Evolutionary conservation across 2,113 vertebrate species (phyloP).

Genomic region (Solea senegalensis): DNA sequence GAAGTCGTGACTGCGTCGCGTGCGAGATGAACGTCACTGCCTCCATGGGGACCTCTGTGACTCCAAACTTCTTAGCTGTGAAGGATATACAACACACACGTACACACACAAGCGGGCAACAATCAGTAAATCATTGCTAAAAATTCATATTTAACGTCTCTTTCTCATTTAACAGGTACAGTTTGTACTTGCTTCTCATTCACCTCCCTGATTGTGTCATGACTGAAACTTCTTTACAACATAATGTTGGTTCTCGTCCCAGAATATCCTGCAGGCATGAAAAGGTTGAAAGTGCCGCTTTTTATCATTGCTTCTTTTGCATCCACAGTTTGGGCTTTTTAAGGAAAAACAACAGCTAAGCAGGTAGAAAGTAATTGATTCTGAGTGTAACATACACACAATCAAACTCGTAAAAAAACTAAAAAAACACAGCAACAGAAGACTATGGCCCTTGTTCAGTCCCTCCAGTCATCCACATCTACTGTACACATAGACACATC

Average conservation of each 20-base stretch:
- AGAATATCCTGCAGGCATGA: slow-evolving; percentile 12
- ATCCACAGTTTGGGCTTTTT: background rate
- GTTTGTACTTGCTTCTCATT: background rate
- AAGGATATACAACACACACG: slow-evolving; percentile 38
- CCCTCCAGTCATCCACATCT: slow-evolving; percentile 1
- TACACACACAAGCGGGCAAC: background rate
- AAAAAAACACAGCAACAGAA: slow-evolving; percentile 18
- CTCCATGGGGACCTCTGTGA: slow-evolving; percentile 87
- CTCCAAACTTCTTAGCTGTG: slow-evolving; percentile 86
- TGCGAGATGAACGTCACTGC: slow-evolving; percentile 89
- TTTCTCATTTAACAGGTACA: background rate
- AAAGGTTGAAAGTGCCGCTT: background rate
- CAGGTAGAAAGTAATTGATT: slow-evolving; percentile 21
- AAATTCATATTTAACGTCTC: background rate
- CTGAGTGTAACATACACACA: background rate
- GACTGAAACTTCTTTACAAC: slow-evolving; percentile 10
- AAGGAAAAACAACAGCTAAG: slow-evolving; percentile 32
- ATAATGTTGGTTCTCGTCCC: background rate
- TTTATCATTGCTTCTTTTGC: background rate
- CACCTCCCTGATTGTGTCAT: background rate
- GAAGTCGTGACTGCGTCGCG: slow-evolving; percentile 85
- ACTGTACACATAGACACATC: slow-evolving; percentile 28
- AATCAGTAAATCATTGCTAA: background rate
- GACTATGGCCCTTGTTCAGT: background rate
- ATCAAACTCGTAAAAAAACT: background rate